A percentile compares a stretch with the other conserved stretches of the same genome.
phyloP scores from a whole-genome alignment of 2,888 invertebrate species.

The Itoplectis maculator region DNA sequence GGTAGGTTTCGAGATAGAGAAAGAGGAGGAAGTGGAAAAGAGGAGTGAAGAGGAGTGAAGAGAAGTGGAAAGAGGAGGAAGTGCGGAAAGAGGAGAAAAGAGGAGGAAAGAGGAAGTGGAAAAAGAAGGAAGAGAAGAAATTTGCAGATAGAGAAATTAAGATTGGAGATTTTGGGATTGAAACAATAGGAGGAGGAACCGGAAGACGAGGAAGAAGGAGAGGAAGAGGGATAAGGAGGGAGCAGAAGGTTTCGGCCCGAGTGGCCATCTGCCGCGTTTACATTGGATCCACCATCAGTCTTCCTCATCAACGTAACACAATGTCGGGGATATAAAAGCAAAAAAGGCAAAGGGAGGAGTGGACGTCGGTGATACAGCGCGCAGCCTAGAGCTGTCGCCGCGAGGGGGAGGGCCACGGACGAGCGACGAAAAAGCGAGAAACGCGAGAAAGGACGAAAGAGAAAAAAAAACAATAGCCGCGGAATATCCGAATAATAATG shows the following conservation, averaged over 20 bases:
- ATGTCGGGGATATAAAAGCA: constrained; percentile 28
- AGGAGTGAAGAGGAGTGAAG: no score
- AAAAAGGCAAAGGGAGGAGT: background rate
- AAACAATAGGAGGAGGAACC: background rate
- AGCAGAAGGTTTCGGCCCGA: background rate
- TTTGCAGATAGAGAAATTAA: no score
- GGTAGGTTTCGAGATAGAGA: background rate
- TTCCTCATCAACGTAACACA: constrained; percentile 36
- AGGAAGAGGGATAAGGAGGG: background rate
- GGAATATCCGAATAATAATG: constrained; percentile 67
- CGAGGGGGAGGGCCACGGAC: no score
- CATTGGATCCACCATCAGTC: constrained; percentile 59
- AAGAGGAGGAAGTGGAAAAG: background rate
- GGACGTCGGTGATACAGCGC: background rate
- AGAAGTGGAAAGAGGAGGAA: no score
- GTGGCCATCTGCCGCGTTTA: constrained; percentile 20
- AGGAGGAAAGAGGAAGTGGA: no score
- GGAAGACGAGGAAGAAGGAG: constrained; percentile 7
- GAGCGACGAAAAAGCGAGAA: constrained; percentile 1
- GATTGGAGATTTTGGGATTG: background rate
- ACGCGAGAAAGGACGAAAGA: background rate
- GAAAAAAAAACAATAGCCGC: background rate
- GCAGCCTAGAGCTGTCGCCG: background rate
- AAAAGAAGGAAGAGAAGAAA: background rate
- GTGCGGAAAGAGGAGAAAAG: no score